Base-by-base conservation (phyloP, 2,113 vertebrate species). In the Macquaria ambigua region DNA sequence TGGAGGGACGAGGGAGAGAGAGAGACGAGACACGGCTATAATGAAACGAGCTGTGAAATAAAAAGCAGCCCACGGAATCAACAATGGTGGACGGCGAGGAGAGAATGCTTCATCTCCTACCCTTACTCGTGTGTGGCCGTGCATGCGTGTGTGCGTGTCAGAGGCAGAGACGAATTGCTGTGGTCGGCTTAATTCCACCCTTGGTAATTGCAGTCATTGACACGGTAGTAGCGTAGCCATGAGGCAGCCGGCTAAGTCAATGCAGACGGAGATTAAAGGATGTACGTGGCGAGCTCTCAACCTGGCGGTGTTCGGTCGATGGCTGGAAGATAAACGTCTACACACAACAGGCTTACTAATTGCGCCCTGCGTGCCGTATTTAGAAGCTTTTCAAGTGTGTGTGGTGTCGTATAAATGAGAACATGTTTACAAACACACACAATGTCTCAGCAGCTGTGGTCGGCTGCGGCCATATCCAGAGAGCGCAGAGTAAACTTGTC, bases 171-270 rank as follows among this genome's bases (percentile, higher is more conserved):
- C 9, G 58, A 82, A 93, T 90, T 82, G 70, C 86, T 91, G 92
- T 56, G 91, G 94, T 89, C 31, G 63, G 14, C 41, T 79, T 92
- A 88, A 95, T 93, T 91, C 79, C 84, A 88, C 58, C 79, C 73
- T 84, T 66, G 58, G 89, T 91, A 94, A 94, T 93, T 92, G 89
- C 86, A 91, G 89, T 88, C 85, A 87, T 86, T 88, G 83, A 88
- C 83, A 83, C 70, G 28, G 90, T 80, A 84, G 89, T 80, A 91
- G 85, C 4, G 46, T 25, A 74, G 72, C 90, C 84, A 85, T 70
- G 79, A 89, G 86, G 82, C 84, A 81, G 88, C 72, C 89, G 56
- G 80, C 74, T 77, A 81, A 74, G 74, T 89, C 84, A 63, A 63
- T 70, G 74, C 16, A 59, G 76, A 74, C 23, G 12, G 66, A 89